phyloP scores from a whole-genome alignment of 23 tunicate genomes.

The Trididemnum clinides region DNA sequence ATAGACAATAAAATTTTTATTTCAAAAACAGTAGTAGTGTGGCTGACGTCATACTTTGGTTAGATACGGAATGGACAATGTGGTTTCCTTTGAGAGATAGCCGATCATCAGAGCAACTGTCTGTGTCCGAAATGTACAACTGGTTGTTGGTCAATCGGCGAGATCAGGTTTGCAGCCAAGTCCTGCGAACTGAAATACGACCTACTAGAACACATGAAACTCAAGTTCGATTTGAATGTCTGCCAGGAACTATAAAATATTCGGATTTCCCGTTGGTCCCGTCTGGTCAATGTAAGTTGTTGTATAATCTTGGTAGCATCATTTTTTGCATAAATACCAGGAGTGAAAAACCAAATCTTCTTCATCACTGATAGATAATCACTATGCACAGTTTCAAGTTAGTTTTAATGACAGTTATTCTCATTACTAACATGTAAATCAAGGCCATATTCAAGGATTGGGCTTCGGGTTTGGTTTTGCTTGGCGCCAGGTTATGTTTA shows the following conservation, averaged over 20 bases:
- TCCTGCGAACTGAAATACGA: conserved; percentile 17
- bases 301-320: too few relatives aligned
- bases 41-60: not conserved
- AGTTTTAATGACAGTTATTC: too few relatives aligned
- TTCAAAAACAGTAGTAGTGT: too few relatives aligned
- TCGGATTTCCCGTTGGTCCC: conserved; percentile 50
- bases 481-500: too few relatives aligned
- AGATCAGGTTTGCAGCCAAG: conserved; percentile 54
- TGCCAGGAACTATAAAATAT: conserved; percentile 52
- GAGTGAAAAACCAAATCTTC: too few relatives aligned
- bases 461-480: too few relatives aligned
- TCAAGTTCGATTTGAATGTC: conserved; percentile 69
- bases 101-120: not conserved
- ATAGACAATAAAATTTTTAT: too few relatives aligned
- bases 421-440: too few relatives aligned
- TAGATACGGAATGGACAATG: conserved; percentile 5
- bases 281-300: conserved; percentile 42
- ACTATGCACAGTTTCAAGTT: too few relatives aligned
- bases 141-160: conserved; percentile 42
- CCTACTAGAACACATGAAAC: not conserved
- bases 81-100: conserved; percentile 37
- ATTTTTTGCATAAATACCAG: too few relatives aligned
- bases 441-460: too few relatives aligned
- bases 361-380: too few relatives aligned
- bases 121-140: conserved; percentile 18